These are phyloP conservation scores for Drosophila bipectinata DNA, from an alignment of 1,140 invertebrate genomes.

Conservation along the genomic window DNA sequence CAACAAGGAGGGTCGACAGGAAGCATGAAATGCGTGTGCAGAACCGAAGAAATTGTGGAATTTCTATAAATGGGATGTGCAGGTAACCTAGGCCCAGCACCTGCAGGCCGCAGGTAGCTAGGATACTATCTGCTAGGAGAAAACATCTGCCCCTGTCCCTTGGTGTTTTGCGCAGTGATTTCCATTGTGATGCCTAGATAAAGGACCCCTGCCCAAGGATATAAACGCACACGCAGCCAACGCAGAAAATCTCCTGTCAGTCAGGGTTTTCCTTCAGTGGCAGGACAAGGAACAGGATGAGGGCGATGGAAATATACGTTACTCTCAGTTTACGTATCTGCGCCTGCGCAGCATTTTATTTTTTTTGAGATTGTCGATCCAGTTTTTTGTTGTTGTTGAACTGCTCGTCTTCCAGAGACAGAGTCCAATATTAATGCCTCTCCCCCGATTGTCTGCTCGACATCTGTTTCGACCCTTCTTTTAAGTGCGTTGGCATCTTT, in stretches of 20 bases:
- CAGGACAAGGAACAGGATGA: slow-evolving; percentile 52
- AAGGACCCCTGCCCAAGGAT: slow-evolving; percentile 28
- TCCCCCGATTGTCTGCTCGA: slow-evolving; percentile 63
- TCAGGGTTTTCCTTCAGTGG: slow-evolving; percentile 54
- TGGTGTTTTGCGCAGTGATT: slow-evolving; percentile 59
- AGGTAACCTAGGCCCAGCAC: slow-evolving; percentile 62
- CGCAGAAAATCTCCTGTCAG: slow-evolving; percentile 44
- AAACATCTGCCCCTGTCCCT: slow-evolving; percentile 65
- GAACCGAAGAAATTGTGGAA: slow-evolving; percentile 50
- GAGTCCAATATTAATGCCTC: slow-evolving; percentile 37
- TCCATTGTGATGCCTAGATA: slow-evolving; percentile 73
- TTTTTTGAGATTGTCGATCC: slow-evolving; percentile 54
- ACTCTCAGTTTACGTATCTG: slow-evolving; percentile 18
- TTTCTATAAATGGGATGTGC: slow-evolving; percentile 72
- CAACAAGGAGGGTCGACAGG: slow-evolving; percentile 65
- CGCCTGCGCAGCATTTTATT: slow-evolving; percentile 68
- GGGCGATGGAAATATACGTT: slow-evolving; percentile 31
- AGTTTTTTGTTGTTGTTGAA: slow-evolving; percentile 60
- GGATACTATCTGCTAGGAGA: slow-evolving; percentile 47
- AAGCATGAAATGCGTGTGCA: slow-evolving; percentile 68
- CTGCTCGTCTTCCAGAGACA: slow-evolving; percentile 45
- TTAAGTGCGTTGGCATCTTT: slow-evolving; percentile 73
- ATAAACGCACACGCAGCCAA: slow-evolving; percentile 21
- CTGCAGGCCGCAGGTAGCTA: slow-evolving; percentile 69
- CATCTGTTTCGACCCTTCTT: slow-evolving; percentile 69